Evolutionary conservation across 92 coral and sea anemone species (phyloP).

Genomic region (Metridium senile): DNA sequence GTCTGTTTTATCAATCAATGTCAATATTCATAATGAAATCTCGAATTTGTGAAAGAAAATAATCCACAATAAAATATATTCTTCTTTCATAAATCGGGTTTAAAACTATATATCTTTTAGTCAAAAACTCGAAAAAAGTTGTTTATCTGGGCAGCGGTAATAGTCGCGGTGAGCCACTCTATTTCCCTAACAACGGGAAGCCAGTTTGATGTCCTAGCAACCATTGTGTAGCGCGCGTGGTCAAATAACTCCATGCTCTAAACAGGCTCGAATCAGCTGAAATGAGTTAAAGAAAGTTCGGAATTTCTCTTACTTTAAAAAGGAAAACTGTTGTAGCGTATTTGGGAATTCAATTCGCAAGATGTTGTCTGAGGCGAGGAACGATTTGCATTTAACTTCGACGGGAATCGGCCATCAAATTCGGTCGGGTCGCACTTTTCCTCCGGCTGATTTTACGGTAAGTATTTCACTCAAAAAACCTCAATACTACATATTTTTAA

Average conservation of each 20-base stretch:
- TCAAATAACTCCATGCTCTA: neutral
- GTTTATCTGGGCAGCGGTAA: slow-evolving; percentile 20
- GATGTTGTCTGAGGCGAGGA: slow-evolving; percentile 67
- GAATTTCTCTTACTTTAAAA: neutral
- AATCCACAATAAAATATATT: too few relatives aligned
- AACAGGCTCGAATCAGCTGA: slow-evolving; percentile 8
- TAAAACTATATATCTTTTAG: too few relatives aligned
- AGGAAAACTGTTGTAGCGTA: neutral
- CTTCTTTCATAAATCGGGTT: too few relatives aligned
- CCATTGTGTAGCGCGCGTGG: slow-evolving; percentile 51
- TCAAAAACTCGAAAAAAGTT: too few relatives aligned
- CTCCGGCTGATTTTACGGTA: slow-evolving; percentile 73
- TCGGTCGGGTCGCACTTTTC: slow-evolving; percentile 59
- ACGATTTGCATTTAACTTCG: slow-evolving; percentile 78
- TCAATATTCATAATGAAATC: too few relatives aligned
- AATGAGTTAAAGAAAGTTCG: neutral
- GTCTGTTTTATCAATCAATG: too few relatives aligned
- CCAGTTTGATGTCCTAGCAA: slow-evolving; percentile 47
- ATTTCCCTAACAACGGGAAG: slow-evolving; percentile 16
- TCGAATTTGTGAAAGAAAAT: too few relatives aligned
- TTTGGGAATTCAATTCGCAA: neutral
- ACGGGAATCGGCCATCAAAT: slow-evolving; percentile 82
- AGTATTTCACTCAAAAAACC: slow-evolving; percentile 26
- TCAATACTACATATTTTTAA: too few relatives aligned
- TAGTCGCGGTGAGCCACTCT: neutral